These are phyloP conservation scores for Lacerta bilineata DNA, from an alignment of 2,797 vertebrate species.

Conservation along the genomic window DNA sequence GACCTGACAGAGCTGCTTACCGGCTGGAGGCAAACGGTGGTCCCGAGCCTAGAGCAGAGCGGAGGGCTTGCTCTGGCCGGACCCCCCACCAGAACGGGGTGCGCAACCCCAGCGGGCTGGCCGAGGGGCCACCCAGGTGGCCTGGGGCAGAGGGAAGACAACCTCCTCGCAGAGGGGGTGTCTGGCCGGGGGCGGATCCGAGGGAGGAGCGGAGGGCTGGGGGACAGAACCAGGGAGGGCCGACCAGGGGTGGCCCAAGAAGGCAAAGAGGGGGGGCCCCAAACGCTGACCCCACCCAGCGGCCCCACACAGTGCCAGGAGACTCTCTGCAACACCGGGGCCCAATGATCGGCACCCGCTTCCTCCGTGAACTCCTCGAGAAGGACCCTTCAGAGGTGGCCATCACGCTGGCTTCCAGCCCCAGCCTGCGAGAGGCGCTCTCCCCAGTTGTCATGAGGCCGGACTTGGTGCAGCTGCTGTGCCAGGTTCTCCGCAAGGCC, in stretches of 20 bases:
- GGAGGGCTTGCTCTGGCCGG: conserved; percentile 48
- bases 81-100: conserved; percentile 63
- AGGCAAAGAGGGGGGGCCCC: too few relatives aligned
- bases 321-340: conserved; percentile 30
- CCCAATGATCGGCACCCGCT: conserved; percentile 82
- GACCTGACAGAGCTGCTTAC: too few relatives aligned
- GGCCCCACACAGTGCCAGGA: conserved; percentile 36
- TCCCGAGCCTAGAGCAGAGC: conserved; percentile 52
- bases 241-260: too few relatives aligned
- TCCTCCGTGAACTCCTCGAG: conserved; percentile 83
- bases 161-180: too few relatives aligned
- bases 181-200: too few relatives aligned
- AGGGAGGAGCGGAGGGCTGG: too few relatives aligned
- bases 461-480: conserved; percentile 85
- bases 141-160: conserved; percentile 37
- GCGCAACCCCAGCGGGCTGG: conserved; percentile 26
- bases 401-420: conserved; percentile 85
- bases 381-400: conserved; percentile 88
- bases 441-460: conserved; percentile 79
- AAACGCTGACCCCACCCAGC: too few relatives aligned
- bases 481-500: conserved; percentile 86
- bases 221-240: too few relatives aligned
- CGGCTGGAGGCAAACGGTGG: too few relatives aligned
- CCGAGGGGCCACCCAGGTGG: conserved; percentile 53
- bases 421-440: conserved; percentile 80